Evolutionary conservation across 1,140 invertebrate species (phyloP).

Genomic region (Drosophila simulans): DNA sequence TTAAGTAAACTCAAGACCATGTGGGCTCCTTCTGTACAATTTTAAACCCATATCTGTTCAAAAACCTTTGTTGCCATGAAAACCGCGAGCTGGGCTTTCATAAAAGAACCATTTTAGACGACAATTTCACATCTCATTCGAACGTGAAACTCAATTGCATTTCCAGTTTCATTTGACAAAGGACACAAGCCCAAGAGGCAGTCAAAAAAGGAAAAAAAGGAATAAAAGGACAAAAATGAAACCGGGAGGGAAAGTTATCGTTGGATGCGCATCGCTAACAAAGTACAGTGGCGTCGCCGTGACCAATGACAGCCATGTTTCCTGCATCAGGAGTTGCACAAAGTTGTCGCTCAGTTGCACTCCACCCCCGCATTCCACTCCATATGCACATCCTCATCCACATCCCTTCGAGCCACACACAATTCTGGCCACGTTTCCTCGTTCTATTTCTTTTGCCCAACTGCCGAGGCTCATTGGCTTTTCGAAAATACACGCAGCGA

Average conservation of each 20-base stretch:
- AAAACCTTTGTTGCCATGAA: neutral
- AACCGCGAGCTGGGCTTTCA: neutral
- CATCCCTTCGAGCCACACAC: conserved; percentile 31
- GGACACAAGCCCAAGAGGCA: conserved; percentile 15
- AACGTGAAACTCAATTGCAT: conserved; percentile 35
- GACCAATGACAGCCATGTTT: conserved; percentile 45
- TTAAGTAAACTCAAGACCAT: no score
- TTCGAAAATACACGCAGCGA: conserved; percentile 8
- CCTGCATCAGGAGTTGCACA: conserved; percentile 67
- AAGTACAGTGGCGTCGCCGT: conserved; percentile 28
- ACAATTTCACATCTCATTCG: neutral
- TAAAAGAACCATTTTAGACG: conserved; percentile 2
- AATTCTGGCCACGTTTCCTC: conserved; percentile 65
- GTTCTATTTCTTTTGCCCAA: conserved; percentile 63
- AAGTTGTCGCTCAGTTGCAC: conserved; percentile 51
- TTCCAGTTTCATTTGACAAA: conserved; percentile 22
- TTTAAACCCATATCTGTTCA: neutral
- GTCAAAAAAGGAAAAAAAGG: neutral
- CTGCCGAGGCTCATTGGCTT: conserved; percentile 72
- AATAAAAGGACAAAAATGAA: no score
- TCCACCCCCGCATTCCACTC: conserved; percentile 5
- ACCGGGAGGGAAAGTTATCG: conserved; percentile 45
- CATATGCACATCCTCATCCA: neutral
- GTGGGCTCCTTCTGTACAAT: neutral
- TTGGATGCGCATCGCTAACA: conserved; percentile 58